Evolutionary conservation across 2,113 vertebrate genomes (phyloP).

Genomic region (Vireo altiloquus): DNA sequence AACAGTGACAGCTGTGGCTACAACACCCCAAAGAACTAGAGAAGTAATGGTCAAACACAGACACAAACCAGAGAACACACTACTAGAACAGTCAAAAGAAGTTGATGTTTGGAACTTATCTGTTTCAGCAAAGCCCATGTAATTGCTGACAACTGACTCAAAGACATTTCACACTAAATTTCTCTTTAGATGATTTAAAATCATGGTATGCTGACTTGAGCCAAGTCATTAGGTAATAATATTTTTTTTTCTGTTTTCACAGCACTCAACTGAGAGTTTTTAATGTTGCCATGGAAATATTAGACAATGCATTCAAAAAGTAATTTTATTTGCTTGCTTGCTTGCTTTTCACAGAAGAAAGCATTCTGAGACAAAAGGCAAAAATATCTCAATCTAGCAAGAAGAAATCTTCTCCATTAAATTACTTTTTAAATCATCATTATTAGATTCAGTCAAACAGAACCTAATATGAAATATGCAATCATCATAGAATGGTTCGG

Average conservation of each 20-base stretch:
- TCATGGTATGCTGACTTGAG: not conserved
- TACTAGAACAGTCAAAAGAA: not conserved
- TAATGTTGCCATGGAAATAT: constrained; percentile 16
- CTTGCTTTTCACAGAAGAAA: constrained; percentile 14
- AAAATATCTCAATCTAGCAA: not conserved
- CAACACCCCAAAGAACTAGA: not conserved
- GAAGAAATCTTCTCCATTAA: not conserved
- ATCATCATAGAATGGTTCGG: not conserved
- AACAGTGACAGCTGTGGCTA: not conserved
- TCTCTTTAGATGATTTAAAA: not conserved
- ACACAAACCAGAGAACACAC: not conserved
- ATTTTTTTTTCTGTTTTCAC: not conserved
- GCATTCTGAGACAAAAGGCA: not conserved
- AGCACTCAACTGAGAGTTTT: not conserved
- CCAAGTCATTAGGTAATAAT: not conserved
- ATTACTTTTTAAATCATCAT: not conserved
- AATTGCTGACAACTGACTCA: not conserved
- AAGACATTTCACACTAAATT: not conserved
- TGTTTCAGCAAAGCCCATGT: not conserved
- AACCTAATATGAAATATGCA: not conserved
- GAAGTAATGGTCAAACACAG: not conserved
- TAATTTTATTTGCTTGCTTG: not conserved
- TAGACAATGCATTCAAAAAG: not conserved
- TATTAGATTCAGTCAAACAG: not conserved
- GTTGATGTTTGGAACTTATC: not conserved